Evolutionary conservation across 2,888 invertebrate species (phyloP).

Genomic region (Melitaea athalia): DNA sequence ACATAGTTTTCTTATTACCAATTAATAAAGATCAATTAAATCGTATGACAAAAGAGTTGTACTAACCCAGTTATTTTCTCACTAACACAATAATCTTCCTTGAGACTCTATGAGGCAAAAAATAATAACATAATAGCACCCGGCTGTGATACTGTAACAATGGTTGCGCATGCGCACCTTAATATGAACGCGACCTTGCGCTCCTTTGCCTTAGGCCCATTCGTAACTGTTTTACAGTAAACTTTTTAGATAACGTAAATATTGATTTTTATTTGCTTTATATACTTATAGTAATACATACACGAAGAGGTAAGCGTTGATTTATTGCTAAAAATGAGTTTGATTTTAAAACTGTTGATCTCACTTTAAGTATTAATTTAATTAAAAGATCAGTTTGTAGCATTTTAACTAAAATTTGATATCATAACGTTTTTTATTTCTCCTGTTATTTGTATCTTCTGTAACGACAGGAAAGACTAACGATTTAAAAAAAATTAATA

Average conservation of each 20-base stretch:
- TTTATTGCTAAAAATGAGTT: too few species aligned
- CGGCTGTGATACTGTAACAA: conserved; percentile 51
- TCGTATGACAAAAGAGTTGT: neutral
- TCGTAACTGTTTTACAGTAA: conserved; percentile 4
- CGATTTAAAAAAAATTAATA: too few species aligned
- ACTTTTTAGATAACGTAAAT: conserved; percentile 14
- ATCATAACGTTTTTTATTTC: too few species aligned
- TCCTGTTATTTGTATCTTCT: too few species aligned
- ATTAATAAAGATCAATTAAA: neutral
- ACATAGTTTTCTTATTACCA: neutral
- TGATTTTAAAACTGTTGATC: too few species aligned
- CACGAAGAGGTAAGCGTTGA: too few species aligned
- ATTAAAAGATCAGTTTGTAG: too few species aligned
- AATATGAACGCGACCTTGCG: conserved; percentile 59
- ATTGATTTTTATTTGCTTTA: neutral
- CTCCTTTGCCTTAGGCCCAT: conserved; percentile 48
- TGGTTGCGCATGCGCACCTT: conserved; percentile 48
- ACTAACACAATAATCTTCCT: conserved; percentile 37
- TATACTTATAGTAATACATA: too few species aligned
- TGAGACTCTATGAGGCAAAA: conserved; percentile 31
- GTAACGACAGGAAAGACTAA: too few species aligned
- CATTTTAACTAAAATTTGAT: too few species aligned
- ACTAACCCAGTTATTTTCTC: conserved; percentile 24
- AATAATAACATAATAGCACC: conserved; percentile 36
- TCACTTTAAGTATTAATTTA: too few species aligned